phyloP scores from a whole-genome alignment of 2,113 vertebrate species.

The Hippoglossus stenolepis region DNA sequence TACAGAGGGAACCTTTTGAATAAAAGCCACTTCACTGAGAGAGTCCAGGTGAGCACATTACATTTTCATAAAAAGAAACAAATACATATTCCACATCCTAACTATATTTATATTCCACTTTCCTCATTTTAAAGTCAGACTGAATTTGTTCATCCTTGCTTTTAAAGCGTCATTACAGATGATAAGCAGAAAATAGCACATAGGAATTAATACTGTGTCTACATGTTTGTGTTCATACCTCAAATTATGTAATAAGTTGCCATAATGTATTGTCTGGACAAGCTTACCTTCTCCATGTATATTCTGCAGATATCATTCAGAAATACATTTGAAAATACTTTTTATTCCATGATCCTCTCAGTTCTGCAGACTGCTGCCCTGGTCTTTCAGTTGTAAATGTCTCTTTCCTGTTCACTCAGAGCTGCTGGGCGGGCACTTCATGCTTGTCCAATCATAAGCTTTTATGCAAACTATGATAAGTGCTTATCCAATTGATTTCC shows the following conservation, averaged over 20 bases:
- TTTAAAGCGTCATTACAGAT: too few relatives aligned
- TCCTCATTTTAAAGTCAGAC: too few relatives aligned
- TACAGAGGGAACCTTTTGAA: conserved; percentile 64
- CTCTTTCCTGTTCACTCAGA: background rate
- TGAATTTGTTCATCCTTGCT: too few relatives aligned
- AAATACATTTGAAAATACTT: conserved; percentile 9
- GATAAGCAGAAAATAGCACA: background rate
- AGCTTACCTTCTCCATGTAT: background rate
- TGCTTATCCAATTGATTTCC: conserved; percentile 24
- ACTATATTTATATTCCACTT: too few relatives aligned
- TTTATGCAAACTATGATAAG: conserved; percentile 35
- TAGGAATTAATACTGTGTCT: background rate
- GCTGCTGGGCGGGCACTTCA: background rate
- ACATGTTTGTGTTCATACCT: background rate
- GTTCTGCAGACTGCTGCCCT: background rate
- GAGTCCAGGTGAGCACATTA: conserved; percentile 58
- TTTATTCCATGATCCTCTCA: conserved; percentile 14
- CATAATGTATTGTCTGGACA: background rate
- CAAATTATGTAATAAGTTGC: background rate
- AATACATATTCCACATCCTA: conserved; percentile 8
- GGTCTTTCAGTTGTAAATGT: background rate
- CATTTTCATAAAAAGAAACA: conserved; percentile 45
- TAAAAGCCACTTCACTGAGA: conserved; percentile 65
- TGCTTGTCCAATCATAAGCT: conserved; percentile 9
- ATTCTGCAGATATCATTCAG: background rate